Base-by-base conservation (phyloP, 1,140 invertebrate species). In the Musca vetustissima region DNA sequence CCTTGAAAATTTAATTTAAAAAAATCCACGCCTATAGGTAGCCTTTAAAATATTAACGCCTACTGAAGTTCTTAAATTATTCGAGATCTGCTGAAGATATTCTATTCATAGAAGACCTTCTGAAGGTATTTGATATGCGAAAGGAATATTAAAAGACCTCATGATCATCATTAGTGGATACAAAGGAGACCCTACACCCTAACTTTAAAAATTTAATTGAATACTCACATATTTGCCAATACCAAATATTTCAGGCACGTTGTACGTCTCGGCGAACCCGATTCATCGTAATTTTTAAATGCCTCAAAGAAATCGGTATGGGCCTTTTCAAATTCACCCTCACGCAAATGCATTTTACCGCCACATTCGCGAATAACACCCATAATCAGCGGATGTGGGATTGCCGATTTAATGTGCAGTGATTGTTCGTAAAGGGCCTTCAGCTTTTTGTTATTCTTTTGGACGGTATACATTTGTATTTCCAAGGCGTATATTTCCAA, bases 281-380 rank as follows among this genome's bases (percentile, higher is more conserved):
- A 98, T 85, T 99, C 98, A 87, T 99, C 98, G 82, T 99, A 99
- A 84, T 99, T 99, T 86, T 99, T 99, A 83, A 99, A 99, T 3
- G 98, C 98, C 85, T 99, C 97, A 85, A 99, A 99, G 84, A 99
- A 99, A 81, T 99, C 98, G 2, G 96, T 99, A 82, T 99, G 97
- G 7, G 98, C 97, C 84, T 98, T 96, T 82, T 98, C 97, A 84
- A 98, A 99, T 85, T 98, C 96, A 17, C 95, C 96, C 87, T 99
- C 97, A 57, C 98, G 88, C 47, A 99, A 85, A 86, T 99, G 98
- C 98, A 99, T 99, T 86, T 99, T 99, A 0, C 98, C 98, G 24
- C 98, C 98, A 85, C 97, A 99, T 87, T 99, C 97, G 89, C 97
- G 87, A 68, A 99, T 99, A n/a, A 98, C 96, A 52, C 97, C 97